Evolutionary conservation across 2,797 vertebrate genomes (phyloP), one percentile per base, ranked within the genome.

Genomic region (Acanthiza pusilla): DNA sequence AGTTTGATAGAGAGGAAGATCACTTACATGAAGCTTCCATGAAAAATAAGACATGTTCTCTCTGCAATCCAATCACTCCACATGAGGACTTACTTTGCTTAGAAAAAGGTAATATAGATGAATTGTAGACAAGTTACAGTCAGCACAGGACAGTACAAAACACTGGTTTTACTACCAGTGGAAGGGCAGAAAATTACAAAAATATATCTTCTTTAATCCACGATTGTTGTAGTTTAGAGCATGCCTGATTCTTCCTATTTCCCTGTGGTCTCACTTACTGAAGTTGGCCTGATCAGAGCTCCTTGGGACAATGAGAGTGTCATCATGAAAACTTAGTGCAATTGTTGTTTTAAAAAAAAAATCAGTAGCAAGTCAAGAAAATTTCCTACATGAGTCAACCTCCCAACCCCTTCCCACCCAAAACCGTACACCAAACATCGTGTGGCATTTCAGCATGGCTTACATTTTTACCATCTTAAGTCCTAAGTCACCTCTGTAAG

Each of bases 321-420:
- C 90, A 94, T 79, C 68, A 55, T 10, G 66, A 93, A 93, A 86
- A 75, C 81, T 91, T 96, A 97, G 96, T 97, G 92, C 94, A 96
- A 97, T 63, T 93, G 55, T 76, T 78, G 30, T 57, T 57, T 4
- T 5, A 40, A 67, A 79, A 57, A 65, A 55, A 87, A 74, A 70
- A 68, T 95, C 94, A 97, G 95, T 96, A 94, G 96, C 88, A 95
- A 94, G 85, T 93, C 36, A 89, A 89, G 74, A 91, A 73, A 83
- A 54, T 77, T 79, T 91, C 75, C 63, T 72, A 16, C 29, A 30
- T 23, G 10, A 84, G 32, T 85, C 38, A 79, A 67, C 53, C 60
- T 87, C 62, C 76, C 45, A 43, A 51, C 4, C 65, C 15, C 16
- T 25, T 43, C 40, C 58, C 27, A 71, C 58, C 25, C 22, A 14